Base-by-base conservation (phyloP, 2,797 vertebrate genomes). In the Thamnophis elegans region DNA sequence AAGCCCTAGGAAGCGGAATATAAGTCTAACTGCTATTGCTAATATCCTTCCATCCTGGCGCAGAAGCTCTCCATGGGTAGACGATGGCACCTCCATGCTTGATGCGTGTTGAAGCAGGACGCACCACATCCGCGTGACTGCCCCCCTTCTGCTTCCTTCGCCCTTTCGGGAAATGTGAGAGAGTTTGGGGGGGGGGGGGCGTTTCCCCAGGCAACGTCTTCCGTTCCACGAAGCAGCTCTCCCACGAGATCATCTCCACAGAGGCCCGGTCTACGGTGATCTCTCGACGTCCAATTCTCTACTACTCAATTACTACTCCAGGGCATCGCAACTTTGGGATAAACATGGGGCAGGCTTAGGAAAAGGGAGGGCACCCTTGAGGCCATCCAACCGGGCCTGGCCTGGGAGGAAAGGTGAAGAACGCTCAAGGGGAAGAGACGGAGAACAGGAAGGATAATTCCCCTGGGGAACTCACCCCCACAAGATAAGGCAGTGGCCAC, bases 391-490 rank as follows among this genome's bases (percentile, higher is more conserved):
- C 8, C 6, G 0, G 65, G n/a, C 65, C 65, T 18, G 16, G 65
- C 7, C 7, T 20, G 16, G 32, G 7, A 36, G n/a, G 6, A 32
- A 32, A 32, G 0, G 1, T 32, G 65, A 3, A 32, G n/a, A 73
- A 8, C 0, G 1, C 2, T 6, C 65, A 8, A 36, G 5, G 6
- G 1, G 16, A 73, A 73, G 68, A 73, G 68, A 20, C 68, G 0
- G 16, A 1, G 32, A 36, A 6, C 7, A 73, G 6, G 68, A 73
- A 73, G 32, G 7, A 73, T 10, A 10, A 16, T 73, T 73, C 0
- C 8, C 32, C 32, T 9, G 68, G 32, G 32, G 32, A 36, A 73
- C 68, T 73, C 68, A 9, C 20, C 3, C 16, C 16, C 32, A 73
- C 65, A 73, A 18, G 68, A 36, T 3, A 36, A 36, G 16, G 68